Conservation (phyloP, 1,140 invertebrate species). For the Panulirus ornatus region DNA sequence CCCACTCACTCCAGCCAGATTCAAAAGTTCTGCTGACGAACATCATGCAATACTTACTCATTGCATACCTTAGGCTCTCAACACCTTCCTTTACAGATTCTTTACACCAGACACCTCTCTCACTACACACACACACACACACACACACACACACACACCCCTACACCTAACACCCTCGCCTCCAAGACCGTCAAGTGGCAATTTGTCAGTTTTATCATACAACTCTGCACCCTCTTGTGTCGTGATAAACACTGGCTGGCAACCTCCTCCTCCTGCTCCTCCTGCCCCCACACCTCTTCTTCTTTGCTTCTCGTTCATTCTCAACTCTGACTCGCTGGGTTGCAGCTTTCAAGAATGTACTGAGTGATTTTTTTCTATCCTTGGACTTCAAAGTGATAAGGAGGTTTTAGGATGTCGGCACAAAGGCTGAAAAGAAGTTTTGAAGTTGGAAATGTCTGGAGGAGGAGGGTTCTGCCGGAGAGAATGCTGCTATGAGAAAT, state of each 20-base stretch:
- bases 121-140: background rate
- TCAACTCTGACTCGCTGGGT: too few species aligned
- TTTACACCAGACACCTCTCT: background rate
- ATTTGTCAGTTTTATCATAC: constrained; percentile 68
- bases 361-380: too few species aligned
- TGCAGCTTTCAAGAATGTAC: too few species aligned
- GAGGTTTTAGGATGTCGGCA: too few species aligned
- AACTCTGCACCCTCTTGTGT: constrained; percentile 63
- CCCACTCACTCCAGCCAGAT: too few species aligned
- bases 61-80: background rate
- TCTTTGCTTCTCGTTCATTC: background rate
- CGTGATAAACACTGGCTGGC: constrained; percentile 54
- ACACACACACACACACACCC: background rate
- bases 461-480: too few species aligned
- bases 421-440: too few species aligned
- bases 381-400: too few species aligned
- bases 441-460: too few species aligned
- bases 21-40: too few species aligned
- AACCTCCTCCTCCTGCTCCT: background rate
- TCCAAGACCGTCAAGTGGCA: constrained; percentile 55
- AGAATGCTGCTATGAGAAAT: too few species aligned
- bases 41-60: too few species aligned
- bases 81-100: background rate
- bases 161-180: background rate
- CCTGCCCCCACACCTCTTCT: background rate